phyloP scores from a whole-genome alignment of 2,797 vertebrate genomes.

The Leontocebus nigricollis region DNA sequence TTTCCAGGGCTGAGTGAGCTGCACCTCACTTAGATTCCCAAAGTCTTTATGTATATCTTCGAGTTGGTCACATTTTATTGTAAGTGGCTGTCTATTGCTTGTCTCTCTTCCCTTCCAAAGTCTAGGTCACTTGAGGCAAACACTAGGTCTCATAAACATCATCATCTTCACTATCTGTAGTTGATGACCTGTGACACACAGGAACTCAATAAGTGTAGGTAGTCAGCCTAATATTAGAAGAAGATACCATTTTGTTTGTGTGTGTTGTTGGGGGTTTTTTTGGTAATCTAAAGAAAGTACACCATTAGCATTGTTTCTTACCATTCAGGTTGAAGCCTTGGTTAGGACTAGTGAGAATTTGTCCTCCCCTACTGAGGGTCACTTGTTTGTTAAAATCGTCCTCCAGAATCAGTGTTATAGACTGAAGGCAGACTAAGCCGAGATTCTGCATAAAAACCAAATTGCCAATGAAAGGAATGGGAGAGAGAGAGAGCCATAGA shows the following conservation, averaged over 20 bases:
- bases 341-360: conserved; percentile 91
- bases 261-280: neutral
- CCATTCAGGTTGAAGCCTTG: conserved; percentile 90
- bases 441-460: conserved; percentile 84
- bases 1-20: neutral
- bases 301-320: conserved; percentile 79
- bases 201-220: neutral
- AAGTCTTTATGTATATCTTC: neutral
- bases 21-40: neutral
- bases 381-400: conserved; percentile 95
- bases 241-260: neutral
- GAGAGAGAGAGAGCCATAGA: neutral
- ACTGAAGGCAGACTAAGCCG: conserved; percentile 95
- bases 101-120: neutral
- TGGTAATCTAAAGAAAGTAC: neutral
- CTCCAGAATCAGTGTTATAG: conserved; percentile 93
- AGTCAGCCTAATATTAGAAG: neutral
- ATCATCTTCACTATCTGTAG: neutral
- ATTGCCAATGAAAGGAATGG: neutral
- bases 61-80: neutral
- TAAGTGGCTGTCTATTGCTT: neutral
- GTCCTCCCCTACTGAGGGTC: conserved; percentile 93
- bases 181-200: neutral
- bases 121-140: neutral
- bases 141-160: neutral